Evolutionary conservation across 2,113 vertebrate genomes (phyloP).

Genomic region (Monarcha castaneiventris): DNA sequence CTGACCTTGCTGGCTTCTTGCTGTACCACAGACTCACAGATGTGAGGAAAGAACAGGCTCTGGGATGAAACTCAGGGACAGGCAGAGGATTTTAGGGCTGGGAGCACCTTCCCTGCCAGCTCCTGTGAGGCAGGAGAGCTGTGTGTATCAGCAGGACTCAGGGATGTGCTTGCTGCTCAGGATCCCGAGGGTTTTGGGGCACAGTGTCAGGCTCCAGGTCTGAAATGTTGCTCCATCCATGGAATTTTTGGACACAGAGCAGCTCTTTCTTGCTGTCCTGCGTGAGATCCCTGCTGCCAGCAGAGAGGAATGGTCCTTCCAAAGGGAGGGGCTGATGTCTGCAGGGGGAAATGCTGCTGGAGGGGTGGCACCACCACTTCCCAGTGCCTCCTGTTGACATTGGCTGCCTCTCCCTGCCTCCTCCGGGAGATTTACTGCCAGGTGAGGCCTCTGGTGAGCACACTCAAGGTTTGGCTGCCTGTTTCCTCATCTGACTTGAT

Average conservation of each 20-base stretch:
- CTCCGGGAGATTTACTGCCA: background rate
- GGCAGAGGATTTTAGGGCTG: background rate
- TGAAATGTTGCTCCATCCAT: background rate
- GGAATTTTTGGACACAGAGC: background rate
- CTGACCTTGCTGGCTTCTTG: background rate
- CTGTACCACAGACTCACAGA: background rate
- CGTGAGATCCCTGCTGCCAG: background rate
- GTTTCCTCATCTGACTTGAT: background rate
- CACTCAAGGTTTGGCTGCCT: background rate
- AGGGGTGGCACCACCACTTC: background rate
- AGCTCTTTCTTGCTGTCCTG: background rate
- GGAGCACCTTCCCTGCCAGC: background rate
- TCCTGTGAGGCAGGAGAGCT: background rate
- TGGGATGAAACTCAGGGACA: fast-evolving
- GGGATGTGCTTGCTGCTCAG: fast-evolving
- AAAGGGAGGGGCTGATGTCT: background rate
- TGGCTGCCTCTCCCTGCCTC: background rate
- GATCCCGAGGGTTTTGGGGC: background rate
- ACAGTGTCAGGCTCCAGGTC: background rate
- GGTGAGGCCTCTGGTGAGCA: background rate
- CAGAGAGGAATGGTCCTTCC: background rate
- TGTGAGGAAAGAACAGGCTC: background rate
- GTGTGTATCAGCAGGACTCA: background rate
- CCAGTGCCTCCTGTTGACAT: background rate
- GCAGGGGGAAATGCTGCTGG: background rate